Percentiles rank a stretch among this genome's conserved stretches.
phyloP scores from a whole-genome alignment of 2,113 vertebrate species.

The Ictidomys tridecemlineatus region DNA sequence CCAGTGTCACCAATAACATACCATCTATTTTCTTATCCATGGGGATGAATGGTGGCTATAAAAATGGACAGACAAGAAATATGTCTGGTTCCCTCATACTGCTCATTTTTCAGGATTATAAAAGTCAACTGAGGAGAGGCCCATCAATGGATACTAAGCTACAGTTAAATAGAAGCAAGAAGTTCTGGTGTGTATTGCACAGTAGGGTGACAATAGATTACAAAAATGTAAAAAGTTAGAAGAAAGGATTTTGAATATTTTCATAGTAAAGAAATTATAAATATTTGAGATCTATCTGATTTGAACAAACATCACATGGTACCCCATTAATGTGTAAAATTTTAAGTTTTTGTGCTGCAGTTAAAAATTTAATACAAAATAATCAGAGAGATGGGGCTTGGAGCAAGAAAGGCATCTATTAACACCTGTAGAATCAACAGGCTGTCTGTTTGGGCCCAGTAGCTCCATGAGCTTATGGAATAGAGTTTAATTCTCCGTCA shows the following conservation, averaged over 20 bases:
- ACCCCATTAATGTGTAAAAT: background rate
- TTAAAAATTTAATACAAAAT: background rate
- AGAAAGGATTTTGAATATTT: background rate
- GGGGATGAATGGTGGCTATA: background rate
- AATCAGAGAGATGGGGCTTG: background rate
- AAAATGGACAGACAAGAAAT: background rate
- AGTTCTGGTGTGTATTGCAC: background rate
- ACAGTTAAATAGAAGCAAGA: background rate
- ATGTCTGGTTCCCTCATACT: background rate
- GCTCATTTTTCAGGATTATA: background rate
- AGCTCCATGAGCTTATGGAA: background rate
- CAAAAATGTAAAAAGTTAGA: background rate
- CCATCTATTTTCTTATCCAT: background rate
- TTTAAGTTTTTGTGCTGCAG: background rate
- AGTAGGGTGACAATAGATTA: background rate
- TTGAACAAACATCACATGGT: background rate
- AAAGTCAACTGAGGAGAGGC: background rate
- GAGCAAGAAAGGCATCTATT: background rate
- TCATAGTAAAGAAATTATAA: background rate
- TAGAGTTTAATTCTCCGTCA: background rate
- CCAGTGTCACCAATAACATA: background rate
- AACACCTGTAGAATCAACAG: background rate
- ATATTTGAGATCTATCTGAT: background rate
- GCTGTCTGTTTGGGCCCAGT: background rate
- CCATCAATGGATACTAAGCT: background rate